Evolutionary conservation across 2,888 invertebrate species (phyloP).

Genomic region (Andricus quercusramuli): DNA sequence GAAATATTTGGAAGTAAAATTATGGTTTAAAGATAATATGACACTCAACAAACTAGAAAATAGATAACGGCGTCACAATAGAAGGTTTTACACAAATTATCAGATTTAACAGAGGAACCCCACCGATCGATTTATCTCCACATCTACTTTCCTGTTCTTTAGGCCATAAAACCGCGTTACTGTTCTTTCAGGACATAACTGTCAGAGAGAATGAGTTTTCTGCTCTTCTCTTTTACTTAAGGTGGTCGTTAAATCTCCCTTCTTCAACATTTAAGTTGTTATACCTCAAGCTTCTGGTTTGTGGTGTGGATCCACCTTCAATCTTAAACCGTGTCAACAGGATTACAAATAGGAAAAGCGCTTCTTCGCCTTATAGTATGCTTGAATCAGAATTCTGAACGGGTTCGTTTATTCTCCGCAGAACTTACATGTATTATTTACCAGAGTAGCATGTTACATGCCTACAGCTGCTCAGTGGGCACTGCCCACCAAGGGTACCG

Average conservation of each 20-base stretch:
- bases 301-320: conserved; percentile 34
- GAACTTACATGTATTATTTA: conserved; percentile 35
- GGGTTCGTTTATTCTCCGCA: conserved; percentile 28
- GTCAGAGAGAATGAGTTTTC: conserved; percentile 57
- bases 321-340: conserved; percentile 38
- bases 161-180: conserved; percentile 51
- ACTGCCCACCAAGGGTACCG: conserved; percentile 14
- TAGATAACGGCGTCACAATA: background rate
- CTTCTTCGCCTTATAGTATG: conserved; percentile 15
- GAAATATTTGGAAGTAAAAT: no score
- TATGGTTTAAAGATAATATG: no score
- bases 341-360: conserved; percentile 37
- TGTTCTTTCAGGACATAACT: conserved; percentile 57
- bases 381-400: conserved; percentile 31
- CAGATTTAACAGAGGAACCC: conserved; percentile 9
- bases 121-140: conserved; percentile 30
- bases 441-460: background rate
- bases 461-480: background rate
- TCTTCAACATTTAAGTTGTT: conserved; percentile 11
- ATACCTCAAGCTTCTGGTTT: background rate
- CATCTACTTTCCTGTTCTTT: conserved; percentile 45
- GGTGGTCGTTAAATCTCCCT: conserved; percentile 28
- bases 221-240: conserved; percentile 52
- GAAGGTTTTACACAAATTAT: conserved; percentile 29
- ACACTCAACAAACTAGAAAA: background rate